These are phyloP conservation scores for Polypterus bichir DNA, from an alignment of 2,113 vertebrate genomes.

Conservation along the genomic window DNA sequence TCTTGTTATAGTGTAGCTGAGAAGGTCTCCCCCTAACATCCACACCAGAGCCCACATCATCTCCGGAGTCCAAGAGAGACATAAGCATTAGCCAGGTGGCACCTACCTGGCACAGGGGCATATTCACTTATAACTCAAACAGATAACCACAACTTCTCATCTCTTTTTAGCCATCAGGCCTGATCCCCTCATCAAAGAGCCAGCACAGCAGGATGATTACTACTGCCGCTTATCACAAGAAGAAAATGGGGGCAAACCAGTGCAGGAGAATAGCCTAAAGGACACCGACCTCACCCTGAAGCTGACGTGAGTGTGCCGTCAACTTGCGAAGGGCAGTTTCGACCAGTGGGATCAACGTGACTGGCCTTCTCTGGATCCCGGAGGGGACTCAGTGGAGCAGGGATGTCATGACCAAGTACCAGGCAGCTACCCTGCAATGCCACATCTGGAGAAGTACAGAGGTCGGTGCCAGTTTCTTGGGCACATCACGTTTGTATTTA, in stretches of 20 bases:
- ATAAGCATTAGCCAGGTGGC: too few species aligned
- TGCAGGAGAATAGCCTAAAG: conserved; percentile 18
- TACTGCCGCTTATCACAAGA: conserved; percentile 57
- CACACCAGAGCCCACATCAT: too few species aligned
- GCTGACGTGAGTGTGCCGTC: neutral
- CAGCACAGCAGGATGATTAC: conserved; percentile 22
- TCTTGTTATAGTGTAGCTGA: too few species aligned
- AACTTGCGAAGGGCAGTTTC: neutral
- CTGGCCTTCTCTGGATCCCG: neutral
- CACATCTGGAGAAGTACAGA: neutral
- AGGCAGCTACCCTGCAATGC: conserved; percentile 8
- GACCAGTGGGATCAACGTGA: neutral
- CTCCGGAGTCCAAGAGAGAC: too few species aligned
- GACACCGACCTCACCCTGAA: conserved; percentile 4
- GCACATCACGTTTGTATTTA: too few species aligned
- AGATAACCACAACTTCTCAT: too few species aligned
- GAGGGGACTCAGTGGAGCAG: neutral
- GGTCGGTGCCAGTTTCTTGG: too few species aligned
- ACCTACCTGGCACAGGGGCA: neutral
- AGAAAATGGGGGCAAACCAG: conserved; percentile 32
- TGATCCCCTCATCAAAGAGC: neutral
- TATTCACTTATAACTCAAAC: neutral
- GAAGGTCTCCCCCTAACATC: too few species aligned
- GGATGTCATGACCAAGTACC: neutral
- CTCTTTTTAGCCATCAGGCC: neutral